Evolutionary conservation across 2,113 vertebrate species (phyloP).

Genomic region (Xenopus borealis): DNA sequence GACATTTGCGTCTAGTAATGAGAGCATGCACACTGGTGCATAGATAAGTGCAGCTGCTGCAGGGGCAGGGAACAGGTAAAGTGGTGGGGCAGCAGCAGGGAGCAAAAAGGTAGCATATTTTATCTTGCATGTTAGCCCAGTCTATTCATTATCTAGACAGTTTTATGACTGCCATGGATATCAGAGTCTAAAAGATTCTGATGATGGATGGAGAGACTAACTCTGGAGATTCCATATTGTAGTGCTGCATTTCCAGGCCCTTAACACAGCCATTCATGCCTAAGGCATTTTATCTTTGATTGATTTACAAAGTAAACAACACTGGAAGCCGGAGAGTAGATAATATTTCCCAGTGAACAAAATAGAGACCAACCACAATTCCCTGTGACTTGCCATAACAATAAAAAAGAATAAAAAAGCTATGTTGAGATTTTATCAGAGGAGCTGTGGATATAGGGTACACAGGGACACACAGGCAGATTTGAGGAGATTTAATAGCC

Average conservation of each 20-base stretch:
- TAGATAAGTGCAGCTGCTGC: conserved; percentile 3
- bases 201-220: conserved; percentile 40
- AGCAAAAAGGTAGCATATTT: conserved; percentile 33
- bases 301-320: conserved; percentile 43
- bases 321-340: conserved; percentile 32
- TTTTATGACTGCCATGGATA: conserved; percentile 46
- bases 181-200: conserved; percentile 44
- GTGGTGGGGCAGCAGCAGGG: conserved; percentile 25
- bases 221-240: conserved; percentile 41
- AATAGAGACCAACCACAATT: conserved; percentile 26
- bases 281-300: conserved; percentile 43
- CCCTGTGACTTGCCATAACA: conserved; percentile 30
- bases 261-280: conserved; percentile 43
- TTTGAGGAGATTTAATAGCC: too few relatives aligned
- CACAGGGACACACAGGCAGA: too few relatives aligned
- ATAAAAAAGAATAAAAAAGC: neutral
- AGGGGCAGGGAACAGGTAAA: conserved; percentile 19
- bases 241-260: conserved; percentile 31
- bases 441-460: too few relatives aligned
- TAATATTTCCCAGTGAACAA: conserved; percentile 38
- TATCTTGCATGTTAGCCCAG: conserved; percentile 39
- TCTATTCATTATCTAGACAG: conserved; percentile 44
- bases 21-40: neutral
- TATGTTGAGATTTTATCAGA: too few relatives aligned
- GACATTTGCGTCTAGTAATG: conserved; percentile 1